Base-by-base conservation (phyloP, 2,888 invertebrate genomes). In the Dryobota labecula region DNA sequence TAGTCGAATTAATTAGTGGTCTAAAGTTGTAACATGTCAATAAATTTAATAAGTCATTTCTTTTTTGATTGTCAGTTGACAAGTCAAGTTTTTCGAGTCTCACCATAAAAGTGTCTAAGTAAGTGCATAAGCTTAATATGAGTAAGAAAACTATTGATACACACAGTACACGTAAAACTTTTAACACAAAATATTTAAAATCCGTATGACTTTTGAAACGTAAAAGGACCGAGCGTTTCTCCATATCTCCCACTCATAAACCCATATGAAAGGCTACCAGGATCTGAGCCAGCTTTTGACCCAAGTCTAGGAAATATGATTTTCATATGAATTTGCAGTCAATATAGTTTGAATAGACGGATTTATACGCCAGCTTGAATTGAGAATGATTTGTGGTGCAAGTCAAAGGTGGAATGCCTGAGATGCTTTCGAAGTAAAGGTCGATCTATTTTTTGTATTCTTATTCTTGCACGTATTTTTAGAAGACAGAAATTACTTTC, bases 271-370 rank as follows among this genome's bases (percentile, higher is more conserved):
- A 70, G 60, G 57, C 18, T 30, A 13, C 15, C n/a, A 63, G 49
- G 49, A 57, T 65, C 61, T 66, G 27, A 65, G 33, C 45, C 47
- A 73, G 30, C 54, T 72, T 76, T 75, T 53, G 47, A 65, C 20
- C 62, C 36, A 15, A 20, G 27, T 70, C 56, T 58, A 75, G 54
- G 74, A 83, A 88, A 89, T 87, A 77, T 79, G 82, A 89, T 88
- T 88, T 85, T 73, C 85, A 86, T 87, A 84, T 84, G 84, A 86
- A 87, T 87, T 83, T 82, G 56, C 81, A 80, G 78, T 80, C 85
- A 83, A 86, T 86, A 82, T 73, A 80, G 68, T 78, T 74, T 82
- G 78, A 82, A 79, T 84, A 36, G 73, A 53, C 3, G 78, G 77
- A 80, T 78, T 80, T 80, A 73, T 64, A 41, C 53, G 60, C 57